These are phyloP conservation scores for Trichonephila clavata DNA, from an alignment of 1,140 invertebrate species.

Conservation along the genomic window DNA sequence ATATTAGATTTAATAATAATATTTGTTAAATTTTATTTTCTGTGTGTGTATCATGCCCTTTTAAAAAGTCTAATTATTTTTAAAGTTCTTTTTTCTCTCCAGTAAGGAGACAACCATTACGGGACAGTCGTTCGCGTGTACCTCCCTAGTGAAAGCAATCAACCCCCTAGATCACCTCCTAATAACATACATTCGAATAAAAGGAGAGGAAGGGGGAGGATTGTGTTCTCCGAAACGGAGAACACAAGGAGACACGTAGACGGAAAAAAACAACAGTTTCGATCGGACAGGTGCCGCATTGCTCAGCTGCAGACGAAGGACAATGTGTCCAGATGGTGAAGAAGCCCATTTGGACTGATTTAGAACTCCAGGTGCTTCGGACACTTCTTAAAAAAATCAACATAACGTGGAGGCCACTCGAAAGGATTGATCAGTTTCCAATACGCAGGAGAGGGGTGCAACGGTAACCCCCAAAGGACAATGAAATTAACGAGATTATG, in stretches of 20 bases:
- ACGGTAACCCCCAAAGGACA: not conserved
- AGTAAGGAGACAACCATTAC: not conserved
- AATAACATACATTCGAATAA: not conserved
- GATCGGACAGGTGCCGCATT: not conserved
- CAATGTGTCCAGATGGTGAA: slow-evolving; percentile 11
- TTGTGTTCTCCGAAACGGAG: not conserved
- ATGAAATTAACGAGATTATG: not conserved
- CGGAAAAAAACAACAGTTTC: slow-evolving; percentile 5
- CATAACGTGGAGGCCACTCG: not conserved
- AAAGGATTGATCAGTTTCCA: slow-evolving; percentile 21
- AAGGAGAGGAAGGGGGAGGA: not conserved
- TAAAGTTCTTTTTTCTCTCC: too few species aligned
- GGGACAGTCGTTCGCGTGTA: not conserved
- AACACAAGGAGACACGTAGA: slow-evolving; percentile 13
- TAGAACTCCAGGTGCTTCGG: slow-evolving; percentile 17
- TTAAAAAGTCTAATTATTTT: too few species aligned
- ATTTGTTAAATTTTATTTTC: too few species aligned
- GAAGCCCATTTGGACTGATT: slow-evolving; percentile 9
- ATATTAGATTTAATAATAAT: too few species aligned
- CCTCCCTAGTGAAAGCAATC: not conserved
- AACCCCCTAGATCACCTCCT: not conserved
- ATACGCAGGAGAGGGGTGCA: not conserved
- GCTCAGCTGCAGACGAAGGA: slow-evolving; percentile 32
- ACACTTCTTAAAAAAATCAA: not conserved
- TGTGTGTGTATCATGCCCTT: too few species aligned